Conservation (phyloP, 2,113 vertebrate genomes). For the Silurus glanis region DNA sequence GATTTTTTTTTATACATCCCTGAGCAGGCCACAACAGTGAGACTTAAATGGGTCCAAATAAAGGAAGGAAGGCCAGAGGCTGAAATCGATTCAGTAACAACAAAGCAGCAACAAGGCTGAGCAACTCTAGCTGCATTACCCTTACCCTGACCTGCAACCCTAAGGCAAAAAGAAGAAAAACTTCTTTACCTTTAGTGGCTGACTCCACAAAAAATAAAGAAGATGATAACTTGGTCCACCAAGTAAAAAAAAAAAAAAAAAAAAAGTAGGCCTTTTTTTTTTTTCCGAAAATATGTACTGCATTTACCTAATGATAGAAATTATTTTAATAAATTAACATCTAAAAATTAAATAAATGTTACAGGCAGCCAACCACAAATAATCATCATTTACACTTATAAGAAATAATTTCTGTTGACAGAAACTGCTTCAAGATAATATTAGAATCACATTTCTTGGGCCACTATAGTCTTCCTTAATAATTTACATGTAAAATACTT, state of each 20-base stretch:
- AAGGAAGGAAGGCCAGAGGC: constrained; percentile 22
- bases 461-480: constrained; percentile 53
- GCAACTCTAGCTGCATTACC: constrained; percentile 22
- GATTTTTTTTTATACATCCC: constrained; percentile 57
- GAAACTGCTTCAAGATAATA: constrained; percentile 55
- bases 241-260: neutral
- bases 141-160: constrained; percentile 10
- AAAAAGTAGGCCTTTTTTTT: constrained; percentile 18
- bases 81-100: constrained; percentile 33
- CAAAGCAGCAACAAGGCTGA: constrained; percentile 16
- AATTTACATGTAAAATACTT: constrained; percentile 59
- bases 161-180: constrained; percentile 20
- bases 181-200: neutral
- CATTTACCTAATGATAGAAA: constrained; percentile 57
- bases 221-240: constrained; percentile 38
- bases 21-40: constrained; percentile 66
- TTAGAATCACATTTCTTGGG: constrained; percentile 69
- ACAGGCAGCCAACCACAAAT: constrained; percentile 63
- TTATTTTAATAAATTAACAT: constrained; percentile 77
- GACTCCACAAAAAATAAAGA: constrained; percentile 8
- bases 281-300: constrained; percentile 11
- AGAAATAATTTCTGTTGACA: constrained; percentile 63
- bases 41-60: constrained; percentile 35
- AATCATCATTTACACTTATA: constrained; percentile 58
- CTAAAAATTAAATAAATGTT: constrained; percentile 72